Evolutionary conservation across 2,797 vertebrate genomes (phyloP).

Genomic region (Neostethus bicornis): DNA sequence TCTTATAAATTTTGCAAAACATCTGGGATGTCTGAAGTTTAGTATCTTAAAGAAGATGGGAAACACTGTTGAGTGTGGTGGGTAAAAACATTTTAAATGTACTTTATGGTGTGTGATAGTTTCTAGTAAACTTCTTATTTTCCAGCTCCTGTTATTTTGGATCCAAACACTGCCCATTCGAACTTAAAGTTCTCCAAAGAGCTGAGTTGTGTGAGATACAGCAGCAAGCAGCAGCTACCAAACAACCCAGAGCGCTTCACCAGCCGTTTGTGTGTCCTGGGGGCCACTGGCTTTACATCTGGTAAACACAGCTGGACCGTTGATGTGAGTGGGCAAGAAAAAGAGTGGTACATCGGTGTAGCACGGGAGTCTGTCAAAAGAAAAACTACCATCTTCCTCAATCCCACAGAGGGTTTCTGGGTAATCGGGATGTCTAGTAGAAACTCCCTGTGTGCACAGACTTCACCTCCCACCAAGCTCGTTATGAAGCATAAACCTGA

Average conservation of each 20-base stretch:
- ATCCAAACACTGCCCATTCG: constrained; percentile 75
- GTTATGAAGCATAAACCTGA: constrained; percentile 57
- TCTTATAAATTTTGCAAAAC: constrained; percentile 66
- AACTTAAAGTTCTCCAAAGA: constrained; percentile 70
- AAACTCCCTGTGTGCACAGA: constrained; percentile 69
- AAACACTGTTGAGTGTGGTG: constrained; percentile 49
- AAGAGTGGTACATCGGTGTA: constrained; percentile 73
- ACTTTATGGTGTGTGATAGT: not conserved
- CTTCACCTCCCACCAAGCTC: constrained; percentile 50
- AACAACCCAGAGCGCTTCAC: constrained; percentile 71
- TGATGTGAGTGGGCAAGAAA: constrained; percentile 59
- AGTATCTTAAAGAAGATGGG: constrained; percentile 69
- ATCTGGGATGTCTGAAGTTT: constrained; percentile 66
- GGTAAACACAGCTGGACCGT: constrained; percentile 76
- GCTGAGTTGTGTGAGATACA: constrained; percentile 60
- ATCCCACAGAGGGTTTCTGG: constrained; percentile 73
- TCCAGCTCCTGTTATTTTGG: constrained; percentile 65
- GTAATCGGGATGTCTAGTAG: constrained; percentile 62
- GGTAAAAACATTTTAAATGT: constrained; percentile 21
- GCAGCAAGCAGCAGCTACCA: constrained; percentile 47
- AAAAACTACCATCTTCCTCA: constrained; percentile 61
- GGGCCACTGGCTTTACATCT: constrained; percentile 53
- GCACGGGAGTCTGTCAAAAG: constrained; percentile 69
- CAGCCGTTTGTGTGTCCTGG: constrained; percentile 66
- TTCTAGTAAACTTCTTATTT: not conserved